These are phyloP conservation scores for Lamprotornis superbus DNA, from an alignment of 2,113 vertebrate species.

Conservation along the genomic window DNA sequence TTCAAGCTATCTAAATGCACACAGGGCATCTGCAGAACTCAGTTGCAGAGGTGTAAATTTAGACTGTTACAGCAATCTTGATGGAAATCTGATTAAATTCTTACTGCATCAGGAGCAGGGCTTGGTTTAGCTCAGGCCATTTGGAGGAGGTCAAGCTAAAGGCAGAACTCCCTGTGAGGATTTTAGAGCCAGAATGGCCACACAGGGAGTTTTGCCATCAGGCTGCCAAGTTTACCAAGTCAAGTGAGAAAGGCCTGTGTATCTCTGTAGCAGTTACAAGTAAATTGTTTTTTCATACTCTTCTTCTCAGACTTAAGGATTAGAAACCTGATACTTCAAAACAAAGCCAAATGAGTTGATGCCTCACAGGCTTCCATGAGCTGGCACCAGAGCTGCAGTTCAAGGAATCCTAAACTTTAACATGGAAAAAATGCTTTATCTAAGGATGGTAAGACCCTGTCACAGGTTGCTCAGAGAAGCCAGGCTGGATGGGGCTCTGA, in stretches of 20 bases:
- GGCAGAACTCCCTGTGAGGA: background rate
- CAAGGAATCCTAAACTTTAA: background rate
- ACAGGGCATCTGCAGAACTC: background rate
- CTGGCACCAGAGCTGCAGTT: background rate
- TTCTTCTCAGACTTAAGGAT: background rate
- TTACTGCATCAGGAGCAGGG: background rate
- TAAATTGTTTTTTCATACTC: background rate
- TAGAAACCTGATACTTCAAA: background rate
- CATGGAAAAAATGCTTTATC: background rate
- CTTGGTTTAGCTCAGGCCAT: background rate
- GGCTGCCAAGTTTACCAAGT: background rate
- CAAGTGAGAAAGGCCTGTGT: background rate
- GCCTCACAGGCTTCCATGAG: background rate
- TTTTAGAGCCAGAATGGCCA: background rate
- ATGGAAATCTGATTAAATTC: background rate
- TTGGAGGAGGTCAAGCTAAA: background rate
- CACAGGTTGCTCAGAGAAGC: background rate
- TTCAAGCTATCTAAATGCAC: background rate
- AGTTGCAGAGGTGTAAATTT: background rate
- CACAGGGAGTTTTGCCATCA: background rate
- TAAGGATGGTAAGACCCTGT: background rate
- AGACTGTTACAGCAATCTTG: background rate
- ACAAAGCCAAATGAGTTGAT: background rate
- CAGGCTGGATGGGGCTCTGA: background rate
- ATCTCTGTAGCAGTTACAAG: background rate